Evolutionary conservation across 2,888 invertebrate species (phyloP).

Genomic region (Linyphia triangularis): DNA sequence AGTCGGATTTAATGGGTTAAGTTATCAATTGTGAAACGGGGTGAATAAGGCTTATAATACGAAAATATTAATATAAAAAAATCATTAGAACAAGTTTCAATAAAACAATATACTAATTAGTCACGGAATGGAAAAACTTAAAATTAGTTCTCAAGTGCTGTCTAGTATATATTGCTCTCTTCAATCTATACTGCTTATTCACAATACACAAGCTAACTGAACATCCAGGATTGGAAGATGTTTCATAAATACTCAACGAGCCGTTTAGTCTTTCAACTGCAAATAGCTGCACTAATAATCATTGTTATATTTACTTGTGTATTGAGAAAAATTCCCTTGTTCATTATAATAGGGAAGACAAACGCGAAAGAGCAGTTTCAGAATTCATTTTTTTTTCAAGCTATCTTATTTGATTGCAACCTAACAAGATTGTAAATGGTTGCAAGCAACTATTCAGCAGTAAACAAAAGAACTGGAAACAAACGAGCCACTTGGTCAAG

Average conservation of each 20-base stretch:
- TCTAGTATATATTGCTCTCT: too few relatives aligned
- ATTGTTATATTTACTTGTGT: not conserved
- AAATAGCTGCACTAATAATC: not conserved
- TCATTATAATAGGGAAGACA: not conserved
- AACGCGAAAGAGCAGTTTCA: not conserved
- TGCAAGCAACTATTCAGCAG: not conserved
- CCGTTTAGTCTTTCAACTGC: not conserved
- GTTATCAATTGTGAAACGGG: too few relatives aligned
- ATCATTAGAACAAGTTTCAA: too few relatives aligned
- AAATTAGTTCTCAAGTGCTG: too few relatives aligned
- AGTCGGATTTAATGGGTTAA: too few relatives aligned
- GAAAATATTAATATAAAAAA: too few relatives aligned
- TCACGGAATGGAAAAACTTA: too few relatives aligned
- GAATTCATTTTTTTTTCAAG: not conserved
- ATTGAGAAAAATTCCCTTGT: not conserved
- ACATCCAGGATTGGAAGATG: not conserved
- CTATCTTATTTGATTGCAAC: not conserved
- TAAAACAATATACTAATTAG: too few relatives aligned
- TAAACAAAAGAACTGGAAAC: constrained; percentile 8
- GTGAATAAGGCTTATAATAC: too few relatives aligned
- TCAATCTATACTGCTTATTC: too few relatives aligned
- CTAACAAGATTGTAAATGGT: not conserved
- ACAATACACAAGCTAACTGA: not conserved
- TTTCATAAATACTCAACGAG: not conserved
- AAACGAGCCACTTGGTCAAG: not conserved